Conservation (phyloP, 2,113 vertebrate species). For the Petromus typicus region DNA sequence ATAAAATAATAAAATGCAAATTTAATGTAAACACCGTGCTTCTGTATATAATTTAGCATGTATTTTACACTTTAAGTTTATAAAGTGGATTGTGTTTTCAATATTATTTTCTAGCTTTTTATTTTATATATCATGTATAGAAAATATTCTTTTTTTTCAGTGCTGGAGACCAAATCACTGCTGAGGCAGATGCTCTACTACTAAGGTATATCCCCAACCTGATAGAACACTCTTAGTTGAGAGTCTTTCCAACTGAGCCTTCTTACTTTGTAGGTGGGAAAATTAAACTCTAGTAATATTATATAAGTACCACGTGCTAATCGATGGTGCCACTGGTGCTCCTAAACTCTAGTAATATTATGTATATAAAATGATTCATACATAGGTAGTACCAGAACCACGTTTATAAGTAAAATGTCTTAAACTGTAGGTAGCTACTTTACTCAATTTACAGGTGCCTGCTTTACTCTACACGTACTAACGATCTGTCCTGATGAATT, state of each 20-base stretch:
- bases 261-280: constrained; percentile 18
- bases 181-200: not conserved
- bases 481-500: not conserved
- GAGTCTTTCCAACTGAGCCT: not conserved
- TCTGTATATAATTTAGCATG: not conserved
- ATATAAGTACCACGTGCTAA: too few relatives aligned
- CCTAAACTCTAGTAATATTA: not conserved
- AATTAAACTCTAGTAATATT: not conserved
- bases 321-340: too few relatives aligned
- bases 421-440: not conserved
- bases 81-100: constrained; percentile 19
- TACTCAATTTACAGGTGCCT: not conserved
- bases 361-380: not conserved
- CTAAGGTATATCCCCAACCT: not conserved
- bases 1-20: constrained; percentile 40
- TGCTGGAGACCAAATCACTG: not conserved
- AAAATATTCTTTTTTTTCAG: not conserved
- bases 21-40: not conserved
- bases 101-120: constrained; percentile 17
- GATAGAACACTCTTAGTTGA: constrained; percentile 7
- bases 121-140: not conserved
- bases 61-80: constrained; percentile 59
- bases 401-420: not conserved
- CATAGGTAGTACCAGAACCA: not conserved
- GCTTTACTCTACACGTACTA: not conserved